Conservation (phyloP, 2,888 invertebrate genomes). For the Aphidoletes aphidimyza region DNA sequence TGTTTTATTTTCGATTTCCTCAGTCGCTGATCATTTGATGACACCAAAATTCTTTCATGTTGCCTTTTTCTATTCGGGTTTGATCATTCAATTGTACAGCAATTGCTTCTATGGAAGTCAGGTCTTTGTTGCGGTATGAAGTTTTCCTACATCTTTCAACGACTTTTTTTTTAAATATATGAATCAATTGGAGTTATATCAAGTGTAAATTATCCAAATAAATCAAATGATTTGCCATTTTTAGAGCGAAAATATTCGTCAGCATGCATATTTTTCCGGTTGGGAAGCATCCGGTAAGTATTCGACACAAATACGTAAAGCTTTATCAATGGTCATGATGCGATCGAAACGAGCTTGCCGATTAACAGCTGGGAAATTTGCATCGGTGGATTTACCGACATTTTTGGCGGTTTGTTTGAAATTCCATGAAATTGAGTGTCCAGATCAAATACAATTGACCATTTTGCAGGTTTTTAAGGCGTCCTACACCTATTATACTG, state of each 20-base stretch:
- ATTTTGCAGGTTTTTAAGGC: constrained; percentile 52
- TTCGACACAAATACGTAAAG: background rate
- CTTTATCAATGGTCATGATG: constrained; percentile 9
- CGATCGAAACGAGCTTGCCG: background rate
- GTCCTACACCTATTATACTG: constrained; percentile 47
- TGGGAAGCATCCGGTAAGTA: constrained; percentile 22
- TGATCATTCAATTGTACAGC: constrained; percentile 25
- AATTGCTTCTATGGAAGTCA: constrained; percentile 54
- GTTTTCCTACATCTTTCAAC: background rate
- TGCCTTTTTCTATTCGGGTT: constrained; percentile 50
- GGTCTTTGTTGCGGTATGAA: constrained; percentile 40
- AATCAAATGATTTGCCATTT: background rate
- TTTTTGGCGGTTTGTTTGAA: constrained; percentile 41
- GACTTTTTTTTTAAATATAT: background rate
- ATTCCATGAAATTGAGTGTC: too few species aligned
- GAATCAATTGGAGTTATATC: too few species aligned
- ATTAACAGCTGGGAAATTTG: constrained; percentile 53
- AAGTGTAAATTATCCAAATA: background rate
- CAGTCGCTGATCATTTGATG: background rate
- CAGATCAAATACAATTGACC: too few species aligned
- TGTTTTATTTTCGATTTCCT: constrained; percentile 31
- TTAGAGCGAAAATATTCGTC: constrained; percentile 32
- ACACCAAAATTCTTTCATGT: constrained; percentile 46
- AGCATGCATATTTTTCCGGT: constrained; percentile 13
- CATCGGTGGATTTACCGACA: constrained; percentile 43